Evolutionary conservation across 2,888 invertebrate genomes (phyloP).

Genomic region (Calameuta idolon): DNA sequence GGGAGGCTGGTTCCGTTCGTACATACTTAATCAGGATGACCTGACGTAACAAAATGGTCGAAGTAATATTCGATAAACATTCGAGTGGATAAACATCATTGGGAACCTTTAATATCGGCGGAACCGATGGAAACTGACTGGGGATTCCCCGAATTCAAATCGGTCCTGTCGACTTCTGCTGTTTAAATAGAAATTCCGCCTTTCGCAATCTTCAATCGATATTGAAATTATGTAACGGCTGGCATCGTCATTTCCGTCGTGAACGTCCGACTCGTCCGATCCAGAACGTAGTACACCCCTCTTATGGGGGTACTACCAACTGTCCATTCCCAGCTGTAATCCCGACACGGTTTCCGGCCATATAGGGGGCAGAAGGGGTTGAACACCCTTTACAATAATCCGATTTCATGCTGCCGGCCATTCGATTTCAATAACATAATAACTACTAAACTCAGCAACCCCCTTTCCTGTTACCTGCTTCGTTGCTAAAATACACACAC

Average conservation of each 20-base stretch:
- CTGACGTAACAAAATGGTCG: background rate
- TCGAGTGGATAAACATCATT: background rate
- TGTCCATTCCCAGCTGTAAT: constrained; percentile 57
- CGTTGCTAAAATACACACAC: too few species aligned
- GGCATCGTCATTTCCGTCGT: background rate
- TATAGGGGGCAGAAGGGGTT: constrained; percentile 17
- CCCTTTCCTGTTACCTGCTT: constrained; percentile 1
- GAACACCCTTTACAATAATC: constrained; percentile 47
- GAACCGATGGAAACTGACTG: background rate
- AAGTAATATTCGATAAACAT: background rate
- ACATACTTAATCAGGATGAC: background rate
- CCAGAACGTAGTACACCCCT: background rate
- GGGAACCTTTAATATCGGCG: too few species aligned
- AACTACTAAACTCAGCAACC: constrained; percentile 42
- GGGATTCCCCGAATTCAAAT: too few species aligned
- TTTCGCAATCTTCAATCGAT: background rate
- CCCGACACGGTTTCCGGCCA: constrained; percentile 43
- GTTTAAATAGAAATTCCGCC: background rate
- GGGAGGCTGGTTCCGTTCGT: background rate
- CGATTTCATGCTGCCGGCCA: constrained; percentile 44
- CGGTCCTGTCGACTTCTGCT: background rate
- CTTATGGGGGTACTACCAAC: constrained; percentile 31
- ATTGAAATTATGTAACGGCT: background rate
- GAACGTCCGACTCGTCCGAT: background rate
- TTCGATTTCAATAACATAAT: constrained; percentile 58